These are phyloP conservation scores for Ectemnius lituratus DNA, from an alignment of 2,888 invertebrate species.

Conservation along the genomic window DNA sequence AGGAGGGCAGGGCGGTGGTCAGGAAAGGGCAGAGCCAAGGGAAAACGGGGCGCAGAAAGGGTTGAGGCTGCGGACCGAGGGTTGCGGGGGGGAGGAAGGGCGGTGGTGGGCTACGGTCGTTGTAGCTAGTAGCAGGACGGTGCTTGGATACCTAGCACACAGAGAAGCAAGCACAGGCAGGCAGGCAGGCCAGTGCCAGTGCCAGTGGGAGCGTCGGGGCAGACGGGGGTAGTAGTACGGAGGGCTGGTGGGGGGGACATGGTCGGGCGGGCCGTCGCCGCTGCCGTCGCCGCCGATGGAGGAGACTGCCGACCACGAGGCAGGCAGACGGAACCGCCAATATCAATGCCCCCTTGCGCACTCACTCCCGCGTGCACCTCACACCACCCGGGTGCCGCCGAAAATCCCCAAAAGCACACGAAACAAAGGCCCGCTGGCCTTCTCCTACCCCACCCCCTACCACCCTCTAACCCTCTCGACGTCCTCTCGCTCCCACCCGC, in stretches of 20 bases:
- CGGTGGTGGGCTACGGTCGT: neutral
- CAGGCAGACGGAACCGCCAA: slow-evolving; percentile 61
- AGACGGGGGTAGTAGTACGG: slow-evolving; percentile 28
- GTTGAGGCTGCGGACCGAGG: slow-evolving; percentile 39
- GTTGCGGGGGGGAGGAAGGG: neutral
- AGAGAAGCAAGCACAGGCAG: neutral
- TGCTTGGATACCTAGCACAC: too few species aligned
- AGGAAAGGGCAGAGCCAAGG: slow-evolving; percentile 41
- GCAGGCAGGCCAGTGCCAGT: neutral
- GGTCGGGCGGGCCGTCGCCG: slow-evolving; percentile 12
- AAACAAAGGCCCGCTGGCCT: slow-evolving; percentile 64
- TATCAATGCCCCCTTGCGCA: slow-evolving; percentile 62
- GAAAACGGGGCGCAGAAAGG: slow-evolving; percentile 42
- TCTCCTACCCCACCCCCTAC: slow-evolving; percentile 52
- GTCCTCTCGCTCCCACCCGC: slow-evolving; percentile 19
- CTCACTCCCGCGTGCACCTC: slow-evolving; percentile 54
- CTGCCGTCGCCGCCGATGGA: slow-evolving; percentile 34
- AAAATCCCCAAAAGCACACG: slow-evolving; percentile 70
- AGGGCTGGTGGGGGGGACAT: neutral
- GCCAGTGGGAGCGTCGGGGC: slow-evolving; percentile 4
- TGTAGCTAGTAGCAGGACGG: neutral
- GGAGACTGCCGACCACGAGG: slow-evolving; percentile 49
- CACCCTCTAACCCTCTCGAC: slow-evolving; percentile 15
- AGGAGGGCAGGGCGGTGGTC: slow-evolving; percentile 40
- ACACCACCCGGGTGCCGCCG: slow-evolving; percentile 63